phyloP scores from a whole-genome alignment of 2,113 vertebrate species.

The Rousettus leschenaultii region DNA sequence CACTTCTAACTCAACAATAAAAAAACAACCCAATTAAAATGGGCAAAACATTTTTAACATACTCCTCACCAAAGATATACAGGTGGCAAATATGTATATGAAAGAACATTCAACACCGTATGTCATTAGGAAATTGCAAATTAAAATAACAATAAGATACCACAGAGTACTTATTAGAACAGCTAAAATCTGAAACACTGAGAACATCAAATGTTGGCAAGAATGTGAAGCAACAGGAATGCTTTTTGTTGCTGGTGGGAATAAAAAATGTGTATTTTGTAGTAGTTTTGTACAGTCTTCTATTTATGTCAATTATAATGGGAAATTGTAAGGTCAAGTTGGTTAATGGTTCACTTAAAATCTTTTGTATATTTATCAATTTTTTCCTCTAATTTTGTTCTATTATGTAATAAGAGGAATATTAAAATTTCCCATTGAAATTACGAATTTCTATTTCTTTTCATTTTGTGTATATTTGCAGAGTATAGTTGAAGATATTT shows the following conservation, averaged over 20 bases:
- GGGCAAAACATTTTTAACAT: too few species aligned
- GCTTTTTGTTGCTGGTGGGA: too few species aligned
- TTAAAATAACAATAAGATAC: neutral
- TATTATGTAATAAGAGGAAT: neutral
- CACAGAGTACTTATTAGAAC: neutral
- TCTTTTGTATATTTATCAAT: neutral
- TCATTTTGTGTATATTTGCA: neutral
- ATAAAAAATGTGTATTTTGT: neutral
- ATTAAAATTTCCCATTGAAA: neutral
- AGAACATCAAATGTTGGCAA: neutral
- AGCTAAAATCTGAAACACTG: neutral
- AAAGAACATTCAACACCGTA: too few species aligned
- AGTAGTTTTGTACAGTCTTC: neutral
- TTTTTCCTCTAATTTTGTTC: neutral
- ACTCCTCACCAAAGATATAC: neutral
- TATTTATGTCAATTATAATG: neutral
- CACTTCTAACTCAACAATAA: too few species aligned
- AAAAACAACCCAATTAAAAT: too few species aligned
- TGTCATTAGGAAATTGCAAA: neutral
- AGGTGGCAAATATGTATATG: neutral
- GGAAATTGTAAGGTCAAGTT: neutral
- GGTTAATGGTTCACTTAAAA: neutral
- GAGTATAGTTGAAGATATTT: neutral
- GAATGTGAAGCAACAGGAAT: neutral
- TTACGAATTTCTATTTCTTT: neutral